Evolutionary conservation across 2,888 invertebrate genomes (phyloP).

Genomic region (Acheta domesticus): DNA sequence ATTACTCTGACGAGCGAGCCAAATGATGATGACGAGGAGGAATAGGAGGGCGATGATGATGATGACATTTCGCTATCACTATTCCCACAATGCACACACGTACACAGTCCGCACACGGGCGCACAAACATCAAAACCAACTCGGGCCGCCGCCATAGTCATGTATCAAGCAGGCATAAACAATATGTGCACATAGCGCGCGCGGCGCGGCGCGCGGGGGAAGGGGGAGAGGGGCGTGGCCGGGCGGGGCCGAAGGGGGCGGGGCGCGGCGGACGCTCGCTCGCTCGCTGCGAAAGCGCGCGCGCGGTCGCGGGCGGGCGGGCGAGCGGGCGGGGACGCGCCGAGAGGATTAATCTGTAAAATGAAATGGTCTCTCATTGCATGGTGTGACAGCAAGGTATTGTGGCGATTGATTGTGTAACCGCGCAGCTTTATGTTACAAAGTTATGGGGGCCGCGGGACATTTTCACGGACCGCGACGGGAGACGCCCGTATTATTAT

Average conservation of each 20-base stretch:
- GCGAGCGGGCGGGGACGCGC: background rate
- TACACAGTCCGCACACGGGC: background rate
- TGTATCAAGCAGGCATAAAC: constrained; percentile 33
- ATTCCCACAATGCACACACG: constrained; percentile 35
- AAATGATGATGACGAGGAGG: constrained; percentile 33
- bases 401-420: constrained; percentile 35
- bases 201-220: background rate
- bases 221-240: background rate
- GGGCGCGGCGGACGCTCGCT: background rate
- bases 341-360: constrained; percentile 36
- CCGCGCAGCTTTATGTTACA: constrained; percentile 32
- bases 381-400: constrained; percentile 33
- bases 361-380: constrained; percentile 37
- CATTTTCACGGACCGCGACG: constrained; percentile 19
- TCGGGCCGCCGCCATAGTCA: constrained; percentile 24
- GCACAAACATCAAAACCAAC: constrained; percentile 35
- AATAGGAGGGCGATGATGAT: constrained; percentile 34
- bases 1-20: constrained; percentile 35
- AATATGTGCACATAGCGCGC: constrained; percentile 30
- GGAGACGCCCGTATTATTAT: constrained; percentile 7
- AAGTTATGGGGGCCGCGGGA: constrained; percentile 24
- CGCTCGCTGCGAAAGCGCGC: background rate
- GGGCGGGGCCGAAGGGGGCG: background rate
- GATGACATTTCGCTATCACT: constrained; percentile 38
- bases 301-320: background rate